phyloP scores from a whole-genome alignment of 2,797 vertebrate species.

The Sebastiscus albofasciatus region DNA sequence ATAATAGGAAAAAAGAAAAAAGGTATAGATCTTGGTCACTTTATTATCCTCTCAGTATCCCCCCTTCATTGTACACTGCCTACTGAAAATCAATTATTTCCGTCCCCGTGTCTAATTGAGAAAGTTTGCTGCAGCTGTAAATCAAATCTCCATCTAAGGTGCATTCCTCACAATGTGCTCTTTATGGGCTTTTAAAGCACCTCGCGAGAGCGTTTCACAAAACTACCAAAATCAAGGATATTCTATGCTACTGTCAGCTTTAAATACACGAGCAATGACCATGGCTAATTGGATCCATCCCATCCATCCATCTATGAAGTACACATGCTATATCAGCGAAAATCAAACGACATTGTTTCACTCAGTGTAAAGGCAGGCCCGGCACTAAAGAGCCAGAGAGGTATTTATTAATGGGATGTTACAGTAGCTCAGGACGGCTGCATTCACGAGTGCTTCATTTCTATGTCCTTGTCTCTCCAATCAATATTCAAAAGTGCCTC shows the following conservation, averaged over 20 bases:
- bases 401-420: constrained; percentile 76
- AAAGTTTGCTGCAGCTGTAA: constrained; percentile 63
- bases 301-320: constrained; percentile 71
- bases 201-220: constrained; percentile 43
- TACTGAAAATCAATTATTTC: constrained; percentile 73
- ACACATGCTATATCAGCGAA: constrained; percentile 71
- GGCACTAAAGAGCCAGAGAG: constrained; percentile 67
- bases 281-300: constrained; percentile 74
- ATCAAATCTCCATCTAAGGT: constrained; percentile 66
- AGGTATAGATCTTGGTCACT: constrained; percentile 47
- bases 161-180: constrained; percentile 60
- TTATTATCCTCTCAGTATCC: constrained; percentile 52
- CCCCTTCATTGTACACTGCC: constrained; percentile 53
- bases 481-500: constrained; percentile 74
- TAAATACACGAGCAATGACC: constrained; percentile 70
- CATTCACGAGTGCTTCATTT: constrained; percentile 67
- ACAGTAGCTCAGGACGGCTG: constrained; percentile 43
- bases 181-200: constrained; percentile 72
- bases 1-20: constrained; percentile 32
- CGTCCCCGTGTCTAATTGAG: constrained; percentile 64
- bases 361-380: constrained; percentile 44
- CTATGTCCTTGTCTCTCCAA: constrained; percentile 62
- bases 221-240: constrained; percentile 68
- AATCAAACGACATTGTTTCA: constrained; percentile 72
- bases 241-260: constrained; percentile 69